Percentiles rank a stretch among this genome's conserved stretches.
Conservation (phyloP, 2,888 invertebrate species). For the Dicroscelio sp. region DNA sequence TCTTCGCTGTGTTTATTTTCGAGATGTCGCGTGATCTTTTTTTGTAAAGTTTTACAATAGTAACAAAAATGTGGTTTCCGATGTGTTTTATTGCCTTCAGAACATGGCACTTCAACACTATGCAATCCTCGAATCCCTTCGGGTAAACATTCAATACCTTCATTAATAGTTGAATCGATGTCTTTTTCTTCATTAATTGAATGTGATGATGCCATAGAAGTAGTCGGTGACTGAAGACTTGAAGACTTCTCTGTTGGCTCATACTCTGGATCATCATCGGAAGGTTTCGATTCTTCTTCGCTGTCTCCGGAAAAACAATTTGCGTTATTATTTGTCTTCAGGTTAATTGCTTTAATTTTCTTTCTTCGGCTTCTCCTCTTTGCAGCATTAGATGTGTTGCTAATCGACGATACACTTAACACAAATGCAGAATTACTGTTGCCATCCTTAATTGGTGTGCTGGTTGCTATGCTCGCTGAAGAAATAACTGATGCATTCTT, state of each 20-base stretch:
- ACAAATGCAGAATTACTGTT: no score
- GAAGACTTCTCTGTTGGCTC: neutral
- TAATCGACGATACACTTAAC: no score
- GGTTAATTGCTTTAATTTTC: no score
- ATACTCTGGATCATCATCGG: neutral
- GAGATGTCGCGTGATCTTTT: constrained; percentile 6
- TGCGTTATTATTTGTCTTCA: neutral
- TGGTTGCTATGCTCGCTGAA: no score
- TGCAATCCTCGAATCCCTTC: neutral
- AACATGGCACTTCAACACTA: neutral
- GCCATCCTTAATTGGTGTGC: no score
- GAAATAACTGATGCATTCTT: no score
- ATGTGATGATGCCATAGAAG: neutral
- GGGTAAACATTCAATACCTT: neutral
- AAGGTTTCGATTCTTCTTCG: neutral
- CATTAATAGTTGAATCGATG: no score
- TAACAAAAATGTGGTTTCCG: neutral
- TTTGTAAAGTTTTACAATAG: constrained; percentile 10
- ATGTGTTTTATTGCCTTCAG: neutral
- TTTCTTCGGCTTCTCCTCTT: no score
- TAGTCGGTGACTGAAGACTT: neutral
- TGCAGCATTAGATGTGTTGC: no score
- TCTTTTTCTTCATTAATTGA: neutral
- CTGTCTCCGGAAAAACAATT: no score
- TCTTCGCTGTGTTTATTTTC: neutral